Conservation (phyloP, 1,140 invertebrate species). For the Stenopsyche tienmushanensis region DNA sequence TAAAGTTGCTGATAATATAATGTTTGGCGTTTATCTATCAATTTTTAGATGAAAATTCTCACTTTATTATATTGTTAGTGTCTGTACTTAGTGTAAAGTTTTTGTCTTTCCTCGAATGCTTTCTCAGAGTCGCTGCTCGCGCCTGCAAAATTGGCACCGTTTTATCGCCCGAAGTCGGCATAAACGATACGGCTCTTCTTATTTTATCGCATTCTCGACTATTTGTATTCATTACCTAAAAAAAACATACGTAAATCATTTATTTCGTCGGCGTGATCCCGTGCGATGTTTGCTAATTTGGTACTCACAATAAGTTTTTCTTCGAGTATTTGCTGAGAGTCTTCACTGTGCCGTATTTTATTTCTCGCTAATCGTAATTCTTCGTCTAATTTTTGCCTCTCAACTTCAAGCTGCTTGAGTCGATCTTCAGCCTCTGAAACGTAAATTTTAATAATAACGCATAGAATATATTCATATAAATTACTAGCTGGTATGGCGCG, state of each 20-base stretch:
- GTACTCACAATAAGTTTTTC: conserved; percentile 58
- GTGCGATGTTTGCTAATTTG: too few relatives aligned
- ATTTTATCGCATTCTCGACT: conserved; percentile 51
- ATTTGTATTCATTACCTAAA: conserved; percentile 42
- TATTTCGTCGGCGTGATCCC: too few relatives aligned
- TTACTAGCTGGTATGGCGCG: not conserved
- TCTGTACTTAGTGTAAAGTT: too few relatives aligned
- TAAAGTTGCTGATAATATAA: too few relatives aligned
- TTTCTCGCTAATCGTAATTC: conserved; percentile 65
- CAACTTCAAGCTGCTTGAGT: conserved; percentile 66
- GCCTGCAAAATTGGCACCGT: conserved; percentile 32
- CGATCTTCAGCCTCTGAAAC: conserved; percentile 64
- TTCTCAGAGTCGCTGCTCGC: conserved; percentile 35
- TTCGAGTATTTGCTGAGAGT: conserved; percentile 65
- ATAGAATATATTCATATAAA: conserved; percentile 15
- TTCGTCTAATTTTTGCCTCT: conserved; percentile 64
- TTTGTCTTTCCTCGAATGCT: conserved; percentile 32
- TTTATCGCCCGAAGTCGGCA: conserved; percentile 55
- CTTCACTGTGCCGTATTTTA: conserved; percentile 67
- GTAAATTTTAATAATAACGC: conserved; percentile 24
- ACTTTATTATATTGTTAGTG: too few relatives aligned
- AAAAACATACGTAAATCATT: too few relatives aligned
- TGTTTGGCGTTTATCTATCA: too few relatives aligned
- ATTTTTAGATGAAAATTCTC: too few relatives aligned
- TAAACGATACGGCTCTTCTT: conserved; percentile 60